Percentiles rank a stretch among this genome's conserved stretches.
phyloP scores from a whole-genome alignment of 1,140 invertebrate species.

The Lutraria rhynchaena region DNA sequence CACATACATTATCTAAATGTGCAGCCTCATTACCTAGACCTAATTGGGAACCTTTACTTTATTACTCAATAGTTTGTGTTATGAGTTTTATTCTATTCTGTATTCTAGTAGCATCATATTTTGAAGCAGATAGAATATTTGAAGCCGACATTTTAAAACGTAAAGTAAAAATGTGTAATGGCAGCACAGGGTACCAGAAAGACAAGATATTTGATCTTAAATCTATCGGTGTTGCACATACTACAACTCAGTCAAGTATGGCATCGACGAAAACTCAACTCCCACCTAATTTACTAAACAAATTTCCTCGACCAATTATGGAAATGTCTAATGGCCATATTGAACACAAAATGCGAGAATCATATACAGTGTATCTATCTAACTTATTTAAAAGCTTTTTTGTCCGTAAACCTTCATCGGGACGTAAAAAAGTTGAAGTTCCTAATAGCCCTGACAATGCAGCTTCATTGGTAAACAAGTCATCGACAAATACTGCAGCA shows the following conservation, averaged over 20 bases:
- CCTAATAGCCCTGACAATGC: slow-evolving; percentile 18
- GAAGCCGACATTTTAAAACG: slow-evolving; percentile 79
- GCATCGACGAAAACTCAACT: slow-evolving; percentile 15
- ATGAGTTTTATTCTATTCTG: slow-evolving; percentile 87
- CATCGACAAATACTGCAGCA: slow-evolving; percentile 24
- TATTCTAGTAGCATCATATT: slow-evolving; percentile 87
- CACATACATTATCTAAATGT: slow-evolving; percentile 89
- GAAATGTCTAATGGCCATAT: slow-evolving; percentile 73
- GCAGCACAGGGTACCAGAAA: slow-evolving; percentile 75
- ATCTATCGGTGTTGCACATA: slow-evolving; percentile 69
- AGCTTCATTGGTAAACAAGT: slow-evolving; percentile 41
- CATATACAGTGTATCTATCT: slow-evolving; percentile 64
- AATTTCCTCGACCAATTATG: slow-evolving; percentile 43
- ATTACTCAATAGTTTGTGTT: slow-evolving; percentile 87
- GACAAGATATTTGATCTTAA: slow-evolving; percentile 81
- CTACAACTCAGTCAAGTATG: slow-evolving; percentile 20
- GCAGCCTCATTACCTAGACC: slow-evolving; percentile 89
- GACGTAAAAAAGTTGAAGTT: slow-evolving; percentile 54
- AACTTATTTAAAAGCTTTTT: slow-evolving; percentile 64
- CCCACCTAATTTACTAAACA: slow-evolving; percentile 38
- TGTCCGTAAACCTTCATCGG: slow-evolving; percentile 48
- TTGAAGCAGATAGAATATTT: slow-evolving; percentile 89
- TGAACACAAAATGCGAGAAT: slow-evolving; percentile 61
- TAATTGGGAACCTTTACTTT: slow-evolving; percentile 89
- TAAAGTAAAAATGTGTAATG: slow-evolving; percentile 71